A percentile compares a stretch with the other conserved stretches of the same genome.
phyloP scores from a whole-genome alignment of 2,113 vertebrate genomes.

The Xyliphius kryptos region DNA sequence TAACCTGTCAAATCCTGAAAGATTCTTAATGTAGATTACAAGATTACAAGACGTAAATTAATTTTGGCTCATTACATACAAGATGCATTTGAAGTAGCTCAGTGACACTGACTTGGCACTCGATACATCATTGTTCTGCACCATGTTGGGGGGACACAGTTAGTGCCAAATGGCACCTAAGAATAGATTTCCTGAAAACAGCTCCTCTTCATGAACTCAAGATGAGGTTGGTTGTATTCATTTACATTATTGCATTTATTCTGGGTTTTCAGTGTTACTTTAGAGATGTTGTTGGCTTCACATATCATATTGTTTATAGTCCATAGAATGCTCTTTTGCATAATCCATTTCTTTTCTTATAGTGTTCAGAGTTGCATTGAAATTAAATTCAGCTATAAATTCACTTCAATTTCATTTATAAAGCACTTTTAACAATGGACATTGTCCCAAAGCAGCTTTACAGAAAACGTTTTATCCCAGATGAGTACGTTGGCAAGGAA shows the following conservation, averaged over 20 bases:
- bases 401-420: too few relatives aligned
- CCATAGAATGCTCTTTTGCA: not conserved
- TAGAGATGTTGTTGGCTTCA: slow-evolving; percentile 8
- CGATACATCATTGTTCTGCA: slow-evolving; percentile 28
- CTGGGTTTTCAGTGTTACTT: not conserved
- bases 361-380: not conserved
- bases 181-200: slow-evolving; percentile 42
- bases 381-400: not conserved
- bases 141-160: slow-evolving; percentile 32
- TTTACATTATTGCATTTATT: slow-evolving; percentile 34
- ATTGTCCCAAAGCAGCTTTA: too few relatives aligned
- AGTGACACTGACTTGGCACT: slow-evolving; percentile 22
- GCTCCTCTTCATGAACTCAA: slow-evolving; percentile 38
- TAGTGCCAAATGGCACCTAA: slow-evolving; percentile 34
- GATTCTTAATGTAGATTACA: not conserved
- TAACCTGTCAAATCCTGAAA: not conserved
- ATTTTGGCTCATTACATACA: not conserved
- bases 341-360: slow-evolving; percentile 15
- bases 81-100: slow-evolving; percentile 29
- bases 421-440: too few relatives aligned
- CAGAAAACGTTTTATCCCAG: too few relatives aligned
- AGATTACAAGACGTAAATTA: not conserved
- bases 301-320: not conserved
- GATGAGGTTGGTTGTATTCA: slow-evolving; percentile 25
- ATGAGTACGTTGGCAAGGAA: too few relatives aligned